Percentiles rank a stretch among this genome's conserved stretches.
Evolutionary conservation across 2,888 invertebrate species (phyloP).

Genomic region (Phanerotoma sp.): DNA sequence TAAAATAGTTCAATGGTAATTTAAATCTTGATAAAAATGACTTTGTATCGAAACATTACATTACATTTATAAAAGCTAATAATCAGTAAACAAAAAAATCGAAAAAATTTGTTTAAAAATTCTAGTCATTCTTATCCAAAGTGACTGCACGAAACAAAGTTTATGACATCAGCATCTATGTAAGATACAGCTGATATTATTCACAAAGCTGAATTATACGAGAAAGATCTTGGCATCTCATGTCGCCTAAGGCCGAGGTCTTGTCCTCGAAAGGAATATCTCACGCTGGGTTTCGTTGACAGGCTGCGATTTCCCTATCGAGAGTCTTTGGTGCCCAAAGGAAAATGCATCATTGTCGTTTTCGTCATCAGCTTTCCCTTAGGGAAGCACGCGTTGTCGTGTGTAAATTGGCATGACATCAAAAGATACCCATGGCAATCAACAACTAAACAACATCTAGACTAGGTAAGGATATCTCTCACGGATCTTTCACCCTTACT

Average conservation of each 20-base stretch:
- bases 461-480: not conserved
- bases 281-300: slow-evolving; percentile 34
- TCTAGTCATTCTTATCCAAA: not conserved
- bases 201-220: slow-evolving; percentile 18
- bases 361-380: slow-evolving; percentile 1
- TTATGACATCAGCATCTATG: slow-evolving; percentile 7
- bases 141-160: slow-evolving; percentile 11
- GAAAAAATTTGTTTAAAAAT: too few relatives aligned
- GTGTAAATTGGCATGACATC: slow-evolving; percentile 30
- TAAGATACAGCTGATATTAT: slow-evolving; percentile 18
- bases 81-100: too few relatives aligned
- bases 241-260: slow-evolving; percentile 22
- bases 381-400: slow-evolving; percentile 18
- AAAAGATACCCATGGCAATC: not conserved
- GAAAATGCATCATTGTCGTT: slow-evolving; percentile 4
- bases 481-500: slow-evolving; percentile 4
- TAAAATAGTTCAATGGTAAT: too few relatives aligned
- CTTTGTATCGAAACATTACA: too few relatives aligned
- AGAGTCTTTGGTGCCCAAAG: not conserved
- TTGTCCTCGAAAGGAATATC: slow-evolving; percentile 35
- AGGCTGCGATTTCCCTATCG: slow-evolving; percentile 31
- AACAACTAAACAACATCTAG: not conserved
- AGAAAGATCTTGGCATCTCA: slow-evolving; percentile 20
- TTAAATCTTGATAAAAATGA: too few relatives aligned
- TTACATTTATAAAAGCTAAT: too few relatives aligned